Base-by-base conservation (phyloP, 37 sponge, comb jelly and placozoan genomes). In the Halisarca cf. caerulea region DNA sequence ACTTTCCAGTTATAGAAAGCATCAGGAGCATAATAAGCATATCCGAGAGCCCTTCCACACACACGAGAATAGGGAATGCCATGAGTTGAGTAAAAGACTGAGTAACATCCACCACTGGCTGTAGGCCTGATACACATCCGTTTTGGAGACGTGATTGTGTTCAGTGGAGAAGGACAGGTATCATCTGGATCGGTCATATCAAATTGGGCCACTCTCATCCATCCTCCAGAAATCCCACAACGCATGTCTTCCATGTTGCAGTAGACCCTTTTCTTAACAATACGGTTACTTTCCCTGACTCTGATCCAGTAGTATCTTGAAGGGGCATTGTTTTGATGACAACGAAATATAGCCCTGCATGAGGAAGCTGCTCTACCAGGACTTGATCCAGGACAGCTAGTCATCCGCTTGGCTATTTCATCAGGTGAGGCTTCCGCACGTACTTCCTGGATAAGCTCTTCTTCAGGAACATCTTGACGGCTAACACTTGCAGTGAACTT, bases 1-100 rank as follows among this genome's bases (percentile, higher is more conserved):
- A 8, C 30, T 20, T 6, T 15, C 6, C 6, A 20, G 57, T 15
- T 9, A 28, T 11, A 7, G 45, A 74, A 74, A 2, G 42, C 77
- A 40, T 1, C 2, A 21, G 45, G 45, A 25, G 8, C 2, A 23
- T 41, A 41, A 40, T 24, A 43, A 36, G 77, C 32, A 40, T 74
- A 74, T 38, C 77, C 77, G n/a, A 74, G n/a, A 41, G 45, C 77
- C 24, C 45, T 74, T 11, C 77, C 77, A 74, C 77, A 74, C 24
- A 74, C 77, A 11, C 17, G 23, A 37, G 17, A 21, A 40, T 74
- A 43, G 24, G 2, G 15, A 17, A 74, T 20, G 1, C 44, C 44
- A 41, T 74, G 25, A 1, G 24, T 25, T 25, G 42, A n/a, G 24
- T 36, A 43, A 9, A 40, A 6, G 2, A 74, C 45, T 6, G 77